These are phyloP conservation scores for Mola mola DNA, from an alignment of 2,113 vertebrate species.

Conservation along the genomic window DNA sequence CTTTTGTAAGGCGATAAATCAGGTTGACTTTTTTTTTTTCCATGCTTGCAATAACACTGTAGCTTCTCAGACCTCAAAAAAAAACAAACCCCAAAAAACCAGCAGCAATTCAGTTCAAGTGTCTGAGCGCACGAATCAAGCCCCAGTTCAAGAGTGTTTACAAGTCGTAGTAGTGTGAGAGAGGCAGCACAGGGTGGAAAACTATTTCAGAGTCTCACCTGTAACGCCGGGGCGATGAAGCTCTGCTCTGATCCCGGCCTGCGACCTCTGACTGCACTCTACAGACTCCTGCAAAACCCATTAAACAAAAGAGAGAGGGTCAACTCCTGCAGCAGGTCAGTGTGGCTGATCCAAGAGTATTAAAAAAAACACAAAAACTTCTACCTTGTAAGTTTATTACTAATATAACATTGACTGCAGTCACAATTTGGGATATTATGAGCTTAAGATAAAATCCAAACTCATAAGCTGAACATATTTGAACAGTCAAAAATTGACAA, in stretches of 20 bases:
- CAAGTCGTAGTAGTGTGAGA: not conserved
- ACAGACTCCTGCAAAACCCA: slow-evolving; percentile 53
- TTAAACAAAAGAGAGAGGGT: too few relatives aligned
- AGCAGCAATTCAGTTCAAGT: slow-evolving; percentile 54
- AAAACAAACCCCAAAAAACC: not conserved
- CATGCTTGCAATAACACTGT: too few relatives aligned
- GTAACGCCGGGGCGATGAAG: slow-evolving; percentile 12
- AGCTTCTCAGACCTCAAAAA: not conserved
- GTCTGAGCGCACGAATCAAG: not conserved
- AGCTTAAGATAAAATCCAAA: not conserved
- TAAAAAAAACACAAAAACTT: too few relatives aligned
- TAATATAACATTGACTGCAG: too few relatives aligned
- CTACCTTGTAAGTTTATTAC: too few relatives aligned
- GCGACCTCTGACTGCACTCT: slow-evolving; percentile 25
- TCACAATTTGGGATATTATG: too few relatives aligned
- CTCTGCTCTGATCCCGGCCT: not conserved
- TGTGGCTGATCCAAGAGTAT: too few relatives aligned
- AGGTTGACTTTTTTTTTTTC: not conserved
- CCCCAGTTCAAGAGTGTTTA: not conserved
- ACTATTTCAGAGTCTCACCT: slow-evolving; percentile 51
- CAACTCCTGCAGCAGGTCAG: too few relatives aligned
- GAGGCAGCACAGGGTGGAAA: not conserved
- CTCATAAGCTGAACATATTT: not conserved
- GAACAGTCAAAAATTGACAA: too few relatives aligned
- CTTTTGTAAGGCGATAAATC: not conserved